Base-by-base conservation (phyloP, 2,113 vertebrate genomes). In the Camelus dromedarius region DNA sequence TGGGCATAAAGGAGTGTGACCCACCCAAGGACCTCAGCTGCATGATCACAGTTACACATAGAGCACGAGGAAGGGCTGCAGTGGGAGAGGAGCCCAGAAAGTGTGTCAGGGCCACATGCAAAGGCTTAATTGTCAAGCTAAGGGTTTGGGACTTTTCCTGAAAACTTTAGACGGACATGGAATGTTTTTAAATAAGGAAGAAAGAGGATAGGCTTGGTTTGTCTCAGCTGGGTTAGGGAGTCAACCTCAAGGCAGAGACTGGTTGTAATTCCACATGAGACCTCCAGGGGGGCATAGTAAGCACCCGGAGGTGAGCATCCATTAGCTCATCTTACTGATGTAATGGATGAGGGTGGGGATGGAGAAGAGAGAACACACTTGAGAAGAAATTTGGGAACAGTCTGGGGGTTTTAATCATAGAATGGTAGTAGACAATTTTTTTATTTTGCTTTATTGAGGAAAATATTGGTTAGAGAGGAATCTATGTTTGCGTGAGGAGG, bases 1-100 rank as follows among this genome's bases (percentile, higher is more conserved):
- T 72, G 20, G 14, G 24, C 8, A 5, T 22, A n/a, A 8, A 26
- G 12, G 28, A 48, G 8, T n/a, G 48, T 58, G 24, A 35, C n/a
- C 11, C 5, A 26, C 14, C 5, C 19, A 42, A 52, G 22, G 10
- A 35, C 20, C 16, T 48, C 42, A 35, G 2, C 22, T 3, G 4
- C 15, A 8, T 12, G 2, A 15, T 5, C 4, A 10, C 56, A n/a
- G 1, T 52, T 16, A 11, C 3, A 64, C 7, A n/a, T 0, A 52
- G 16, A 32, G 3, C 26, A 15, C 12, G 22, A 76, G 56, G 46
- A 30, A 26, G 2, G 30, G 10, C 6, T 20, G 6, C 4, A 13
- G 24, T 52, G 7, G 76, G 35, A 72, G 22, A 16, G 8, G 32
- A 30, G 30, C 22, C 3, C 32, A n/a, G 14, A 46, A 35, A 52